Evolutionary conservation across 2,888 invertebrate species (phyloP).

Genomic region (Auanema sp.): DNA sequence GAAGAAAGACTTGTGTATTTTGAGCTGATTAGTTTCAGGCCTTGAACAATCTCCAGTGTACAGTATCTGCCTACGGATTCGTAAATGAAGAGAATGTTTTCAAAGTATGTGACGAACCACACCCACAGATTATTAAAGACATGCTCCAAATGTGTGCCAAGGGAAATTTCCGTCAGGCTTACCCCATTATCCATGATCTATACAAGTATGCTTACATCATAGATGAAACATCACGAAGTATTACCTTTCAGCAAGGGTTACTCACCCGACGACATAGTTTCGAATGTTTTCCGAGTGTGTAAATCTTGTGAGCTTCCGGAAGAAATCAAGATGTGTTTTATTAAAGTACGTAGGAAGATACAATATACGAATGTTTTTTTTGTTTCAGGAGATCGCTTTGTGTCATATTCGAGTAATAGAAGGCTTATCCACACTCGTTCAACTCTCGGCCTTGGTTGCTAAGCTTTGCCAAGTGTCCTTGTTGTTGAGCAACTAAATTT

Average conservation of each 20-base stretch:
- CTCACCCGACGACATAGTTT: slow-evolving; percentile 92
- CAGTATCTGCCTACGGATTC: slow-evolving; percentile 85
- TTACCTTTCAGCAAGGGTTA: slow-evolving; percentile 75
- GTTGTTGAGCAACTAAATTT: too few species aligned
- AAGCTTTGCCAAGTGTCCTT: slow-evolving; percentile 72
- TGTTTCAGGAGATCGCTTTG: slow-evolving; percentile 81
- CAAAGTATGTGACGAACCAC: slow-evolving; percentile 97
- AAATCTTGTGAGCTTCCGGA: slow-evolving; percentile 82
- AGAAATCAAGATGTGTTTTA: slow-evolving; percentile 79
- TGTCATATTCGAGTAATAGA: slow-evolving; percentile 88
- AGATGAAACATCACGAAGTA: not conserved
- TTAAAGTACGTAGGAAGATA: slow-evolving; percentile 71
- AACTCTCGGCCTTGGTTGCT: slow-evolving; percentile 85
- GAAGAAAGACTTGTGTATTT: slow-evolving; percentile 7
- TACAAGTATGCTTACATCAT: slow-evolving; percentile 71
- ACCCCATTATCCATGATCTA: slow-evolving; percentile 75
- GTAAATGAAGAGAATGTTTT: slow-evolving; percentile 93
- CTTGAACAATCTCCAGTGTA: slow-evolving; percentile 93
- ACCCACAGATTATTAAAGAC: slow-evolving; percentile 86
- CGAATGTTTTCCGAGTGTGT: slow-evolving; percentile 89
- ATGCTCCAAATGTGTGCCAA: slow-evolving; percentile 84
- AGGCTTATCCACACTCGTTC: slow-evolving; percentile 81
- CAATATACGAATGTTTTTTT: not conserved
- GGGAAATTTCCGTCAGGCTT: slow-evolving; percentile 69
- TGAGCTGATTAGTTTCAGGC: slow-evolving; percentile 69